Evolutionary conservation across 2,797 vertebrate species (phyloP).

Genomic region (Takifugu ocellatus): DNA sequence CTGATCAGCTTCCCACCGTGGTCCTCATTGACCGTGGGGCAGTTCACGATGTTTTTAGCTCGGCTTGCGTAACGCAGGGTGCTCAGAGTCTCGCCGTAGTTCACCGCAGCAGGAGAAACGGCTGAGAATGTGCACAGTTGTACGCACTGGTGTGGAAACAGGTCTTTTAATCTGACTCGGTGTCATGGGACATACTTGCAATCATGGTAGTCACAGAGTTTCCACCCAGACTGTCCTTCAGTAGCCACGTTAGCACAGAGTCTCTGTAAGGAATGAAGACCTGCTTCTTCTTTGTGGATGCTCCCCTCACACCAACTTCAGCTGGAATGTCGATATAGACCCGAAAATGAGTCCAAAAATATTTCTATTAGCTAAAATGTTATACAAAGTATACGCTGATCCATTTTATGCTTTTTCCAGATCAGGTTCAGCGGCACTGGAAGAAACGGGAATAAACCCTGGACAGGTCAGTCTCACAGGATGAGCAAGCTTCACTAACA

Average conservation of each 20-base stretch:
- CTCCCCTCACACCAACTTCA: conserved; percentile 84
- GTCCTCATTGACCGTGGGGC: conserved; percentile 92
- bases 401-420: too few relatives aligned
- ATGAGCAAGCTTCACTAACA: too few relatives aligned
- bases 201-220: conserved; percentile 97
- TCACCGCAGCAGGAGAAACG: conserved; percentile 91
- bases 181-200: conserved; percentile 81
- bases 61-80: conserved; percentile 93
- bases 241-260: conserved; percentile 94
- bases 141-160: not conserved
- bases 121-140: conserved; percentile 64
- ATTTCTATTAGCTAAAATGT: too few relatives aligned
- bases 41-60: conserved; percentile 96
- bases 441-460: too few relatives aligned
- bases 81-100: conserved; percentile 92
- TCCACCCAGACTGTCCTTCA: conserved; percentile 97
- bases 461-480: too few relatives aligned
- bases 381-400: too few relatives aligned
- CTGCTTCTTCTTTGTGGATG: conserved; percentile 84
- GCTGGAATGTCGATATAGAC: conserved; percentile 69
- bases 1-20: conserved; percentile 87
- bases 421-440: too few relatives aligned
- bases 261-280: conserved; percentile 96
- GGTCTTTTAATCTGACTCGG: not conserved
- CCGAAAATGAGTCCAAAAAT: not conserved